phyloP scores from a whole-genome alignment of 2,113 vertebrate genomes.

The Ceyx cyanopectus region DNA sequence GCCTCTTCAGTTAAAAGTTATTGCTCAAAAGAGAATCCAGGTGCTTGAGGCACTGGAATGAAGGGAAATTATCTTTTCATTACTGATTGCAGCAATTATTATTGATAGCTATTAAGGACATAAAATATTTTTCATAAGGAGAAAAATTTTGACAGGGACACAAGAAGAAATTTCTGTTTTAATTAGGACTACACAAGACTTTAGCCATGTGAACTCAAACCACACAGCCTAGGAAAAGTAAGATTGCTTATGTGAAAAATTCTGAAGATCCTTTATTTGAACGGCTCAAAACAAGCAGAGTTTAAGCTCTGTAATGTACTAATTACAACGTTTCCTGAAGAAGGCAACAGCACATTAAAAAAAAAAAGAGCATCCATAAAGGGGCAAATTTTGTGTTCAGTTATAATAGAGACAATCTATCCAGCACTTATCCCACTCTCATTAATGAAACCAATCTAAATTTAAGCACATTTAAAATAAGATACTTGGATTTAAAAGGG shows the following conservation, averaged over 20 bases:
- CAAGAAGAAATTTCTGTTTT: not conserved
- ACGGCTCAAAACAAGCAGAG: not conserved
- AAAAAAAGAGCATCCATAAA: not conserved
- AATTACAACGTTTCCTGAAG: not conserved
- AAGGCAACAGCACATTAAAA: not conserved
- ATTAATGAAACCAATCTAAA: not conserved
- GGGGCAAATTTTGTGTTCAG: not conserved
- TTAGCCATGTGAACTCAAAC: not conserved
- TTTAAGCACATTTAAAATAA: not conserved
- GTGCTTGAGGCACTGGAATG: not conserved
- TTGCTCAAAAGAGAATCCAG: not conserved
- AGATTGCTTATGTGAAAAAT: not conserved
- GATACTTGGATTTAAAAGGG: not conserved
- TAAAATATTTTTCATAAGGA: not conserved
- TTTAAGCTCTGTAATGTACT: not conserved
- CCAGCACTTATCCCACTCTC: not conserved
- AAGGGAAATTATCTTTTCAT: constrained; percentile 5
- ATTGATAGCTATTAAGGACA: not conserved
- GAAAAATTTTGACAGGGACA: not conserved
- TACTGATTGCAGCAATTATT: not conserved
- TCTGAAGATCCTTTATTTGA: not conserved
- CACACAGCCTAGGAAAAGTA: not conserved
- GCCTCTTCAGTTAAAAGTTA: not conserved
- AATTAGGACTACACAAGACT: not conserved
- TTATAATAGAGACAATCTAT: not conserved